Evolutionary conservation across 2,113 vertebrate species (phyloP), one percentile per base, ranked within the genome.

Genomic region (Rhinoderma darwinii): DNA sequence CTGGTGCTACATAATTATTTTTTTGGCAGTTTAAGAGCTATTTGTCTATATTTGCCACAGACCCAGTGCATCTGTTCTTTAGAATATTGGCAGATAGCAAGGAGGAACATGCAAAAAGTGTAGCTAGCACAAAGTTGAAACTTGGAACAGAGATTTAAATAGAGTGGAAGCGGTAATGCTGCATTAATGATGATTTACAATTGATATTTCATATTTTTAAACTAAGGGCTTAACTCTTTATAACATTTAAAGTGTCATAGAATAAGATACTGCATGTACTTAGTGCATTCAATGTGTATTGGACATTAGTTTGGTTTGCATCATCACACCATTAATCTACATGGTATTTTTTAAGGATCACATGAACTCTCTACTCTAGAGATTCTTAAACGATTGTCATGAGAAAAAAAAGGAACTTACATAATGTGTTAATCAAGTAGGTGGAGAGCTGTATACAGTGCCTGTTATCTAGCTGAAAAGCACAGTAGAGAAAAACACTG

Each of bases 31-130:
- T 87, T 87, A 87, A 87, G 86, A 87, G 78, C 78, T 87, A 87
- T 87, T 87, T 87, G 86, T 87, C 86, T 87, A 87, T 87, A 87
- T 87, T 87, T 87, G 86, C 86, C 35, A 63, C 78, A 87, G 78
- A 87, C 86, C 86, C 86, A 87, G 86, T 74, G 86, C 86, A 87
- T 87, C 86, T 87, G 86, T 87, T 87, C 86, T 87, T 87, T 87
- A 87, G 86, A 87, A 87, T 87, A 87, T 87, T 87, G 86, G 86
- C 86, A 87, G 86, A 82, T 82, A 87, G 78, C 68, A 74, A 63
- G 78, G 86, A 87, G 41, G 86, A 87, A 82, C 78, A 82, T 87
- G 80, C 86, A 87, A 75, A 84, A 87, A 87, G 76, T 87, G 78
- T 82, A 87, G 68, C 56, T 82, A 87, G 70, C 78, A 61, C 51